A percentile compares a stretch with the other conserved stretches of the same genome.
These are phyloP conservation scores for Pelodytes ibericus DNA, from an alignment of 2,797 vertebrate species.

Conservation along the genomic window DNA sequence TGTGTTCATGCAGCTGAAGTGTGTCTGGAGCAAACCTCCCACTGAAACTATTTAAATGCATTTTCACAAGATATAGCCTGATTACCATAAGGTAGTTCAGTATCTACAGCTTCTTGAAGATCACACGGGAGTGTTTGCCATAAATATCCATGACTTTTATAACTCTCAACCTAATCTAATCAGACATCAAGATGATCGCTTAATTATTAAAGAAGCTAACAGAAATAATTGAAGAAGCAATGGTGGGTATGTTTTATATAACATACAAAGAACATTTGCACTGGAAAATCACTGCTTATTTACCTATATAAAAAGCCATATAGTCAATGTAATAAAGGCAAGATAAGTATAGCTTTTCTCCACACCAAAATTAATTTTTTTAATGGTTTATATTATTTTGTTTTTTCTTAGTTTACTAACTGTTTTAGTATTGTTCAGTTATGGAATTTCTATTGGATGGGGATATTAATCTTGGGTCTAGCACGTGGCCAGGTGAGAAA, in stretches of 20 bases:
- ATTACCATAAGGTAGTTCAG: constrained; percentile 3
- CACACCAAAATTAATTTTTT: no score
- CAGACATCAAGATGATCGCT: constrained; percentile 3
- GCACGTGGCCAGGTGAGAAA: no score
- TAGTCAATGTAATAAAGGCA: no score
- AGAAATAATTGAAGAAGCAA: not conserved
- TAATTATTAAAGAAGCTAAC: not conserved
- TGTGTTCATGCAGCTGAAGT: not conserved
- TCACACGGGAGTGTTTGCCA: not conserved
- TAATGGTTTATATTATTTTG: no score
- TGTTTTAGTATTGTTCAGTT: no score
- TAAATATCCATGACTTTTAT: constrained; percentile 6
- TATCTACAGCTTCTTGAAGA: not conserved
- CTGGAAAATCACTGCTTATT: no score
- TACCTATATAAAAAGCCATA: no score
- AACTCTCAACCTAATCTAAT: not conserved
- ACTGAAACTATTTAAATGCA: not conserved
- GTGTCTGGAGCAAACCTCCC: not conserved
- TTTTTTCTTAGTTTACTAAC: no score
- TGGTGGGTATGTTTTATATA: not conserved
- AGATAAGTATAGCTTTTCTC: no score
- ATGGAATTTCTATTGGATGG: no score
- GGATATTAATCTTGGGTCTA: no score
- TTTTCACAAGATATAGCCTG: not conserved
- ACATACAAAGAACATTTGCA: not conserved